Conservation (phyloP, 2,113 vertebrate genomes). For the Clupea harengus region DNA sequence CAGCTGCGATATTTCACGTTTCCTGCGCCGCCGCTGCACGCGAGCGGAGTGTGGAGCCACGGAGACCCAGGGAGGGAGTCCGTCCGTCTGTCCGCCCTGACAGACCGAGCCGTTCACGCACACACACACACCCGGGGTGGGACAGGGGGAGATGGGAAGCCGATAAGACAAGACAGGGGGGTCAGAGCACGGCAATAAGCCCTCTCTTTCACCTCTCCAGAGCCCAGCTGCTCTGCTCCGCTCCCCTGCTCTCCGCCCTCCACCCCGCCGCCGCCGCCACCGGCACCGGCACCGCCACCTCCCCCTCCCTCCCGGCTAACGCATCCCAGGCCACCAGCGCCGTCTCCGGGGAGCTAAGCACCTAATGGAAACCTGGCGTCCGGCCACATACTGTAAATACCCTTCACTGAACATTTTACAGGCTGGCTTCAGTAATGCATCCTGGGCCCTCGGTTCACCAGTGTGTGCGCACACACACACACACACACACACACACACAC, state of each 20-base stretch:
- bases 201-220: background rate
- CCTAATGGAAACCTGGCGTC: conserved; percentile 70
- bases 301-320: conserved; percentile 32
- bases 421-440: conserved; percentile 4
- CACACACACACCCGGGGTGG: background rate
- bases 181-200: background rate
- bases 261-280: background rate
- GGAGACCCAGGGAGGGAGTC: background rate
- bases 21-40: background rate
- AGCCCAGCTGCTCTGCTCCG: background rate
- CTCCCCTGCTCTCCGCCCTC: background rate
- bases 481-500: background rate
- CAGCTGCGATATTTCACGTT: background rate
- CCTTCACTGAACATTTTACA: conserved; percentile 56
- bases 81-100: background rate
- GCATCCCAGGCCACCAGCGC: conserved; percentile 64
- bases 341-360: conserved; percentile 61
- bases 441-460: background rate
- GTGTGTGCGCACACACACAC: background rate
- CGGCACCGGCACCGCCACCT: background rate
- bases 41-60: background rate
- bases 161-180: background rate
- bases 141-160: background rate
- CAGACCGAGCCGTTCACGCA: background rate
- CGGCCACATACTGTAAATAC: conserved; percentile 67